Base-by-base conservation (phyloP, 2,113 vertebrate species). In the Zapus hudsonius region DNA sequence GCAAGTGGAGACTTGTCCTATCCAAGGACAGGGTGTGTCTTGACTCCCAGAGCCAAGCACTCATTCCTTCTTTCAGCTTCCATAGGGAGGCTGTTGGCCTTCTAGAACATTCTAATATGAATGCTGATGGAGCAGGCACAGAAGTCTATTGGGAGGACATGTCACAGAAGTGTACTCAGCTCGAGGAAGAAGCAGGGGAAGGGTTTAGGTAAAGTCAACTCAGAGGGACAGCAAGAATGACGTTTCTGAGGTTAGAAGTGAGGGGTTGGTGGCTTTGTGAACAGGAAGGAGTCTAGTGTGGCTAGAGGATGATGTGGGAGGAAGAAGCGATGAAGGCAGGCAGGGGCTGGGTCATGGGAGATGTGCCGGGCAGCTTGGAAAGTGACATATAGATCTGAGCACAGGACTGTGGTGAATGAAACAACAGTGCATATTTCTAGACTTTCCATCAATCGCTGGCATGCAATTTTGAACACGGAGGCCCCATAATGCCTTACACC, bases 21-120 rank as follows among this genome's bases (percentile, higher is more conserved):
- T 85, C 63, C 1, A 42, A 52, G 64, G 66, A 44, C 12, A 40
- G n/a, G 31, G 63, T 29, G 25, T 33, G 4, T 64, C 76, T 47
- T 47, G 1, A 25, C 44, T 47, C 4, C 29, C n/a, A 79, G 20
- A 66, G 36, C 55, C 6, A 0, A 7, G 3, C 3, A 7, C 16
- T 57, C 3, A 9, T 44, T 81, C 66, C 67, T 73, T 73, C 57
- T 33, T 79, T 81, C 38, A 10, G 0, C 67, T 74, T 59, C 63
- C 67, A 57, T 38, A 84, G 19, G 22, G 61, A 82, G 7, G 19
- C 5, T 76, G 0, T 31, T 20, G 6, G 27, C 31, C 2, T 70
- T 85, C 86, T 78, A 79, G 92, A 95, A 96, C 23, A 70, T 95
- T 87, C 89, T 87, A 61, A 17, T 1, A 27, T 80, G 23, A 55